These are phyloP conservation scores for Dasysyrphus tricinctus DNA, from an alignment of 2,888 invertebrate genomes.

Conservation along the genomic window DNA sequence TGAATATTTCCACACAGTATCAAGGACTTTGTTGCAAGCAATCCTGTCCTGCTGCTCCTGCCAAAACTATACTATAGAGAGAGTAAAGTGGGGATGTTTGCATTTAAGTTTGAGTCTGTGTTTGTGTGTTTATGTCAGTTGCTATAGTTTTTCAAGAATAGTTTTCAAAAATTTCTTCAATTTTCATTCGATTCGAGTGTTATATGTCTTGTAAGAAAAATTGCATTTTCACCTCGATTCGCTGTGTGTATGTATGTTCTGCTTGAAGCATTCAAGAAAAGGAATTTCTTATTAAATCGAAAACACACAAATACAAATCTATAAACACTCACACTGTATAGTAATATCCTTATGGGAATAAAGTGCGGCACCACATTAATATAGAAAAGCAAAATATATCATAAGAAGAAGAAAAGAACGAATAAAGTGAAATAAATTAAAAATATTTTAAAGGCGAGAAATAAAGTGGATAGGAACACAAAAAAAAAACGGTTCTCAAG, in stretches of 20 bases:
- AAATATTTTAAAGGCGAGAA: constrained; percentile 49
- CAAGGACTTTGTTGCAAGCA: constrained; percentile 65
- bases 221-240: constrained; percentile 60
- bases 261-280: constrained; percentile 7
- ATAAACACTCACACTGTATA: not conserved
- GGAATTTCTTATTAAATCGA: constrained; percentile 53
- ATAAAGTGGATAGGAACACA: constrained; percentile 11
- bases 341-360: constrained; percentile 11
- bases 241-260: not conserved
- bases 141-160: constrained; percentile 4
- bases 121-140: constrained; percentile 27
- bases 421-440: constrained; percentile 72
- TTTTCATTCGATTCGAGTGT: constrained; percentile 64
- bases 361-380: constrained; percentile 26
- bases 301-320: constrained; percentile 5
- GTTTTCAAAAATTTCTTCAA: constrained; percentile 51
- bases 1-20: constrained; percentile 34
- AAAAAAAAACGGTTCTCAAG: constrained; percentile 63
- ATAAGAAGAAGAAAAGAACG: constrained; percentile 46
- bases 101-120: not conserved
- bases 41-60: not conserved
- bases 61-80: not conserved
- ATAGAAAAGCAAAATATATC: constrained; percentile 17
- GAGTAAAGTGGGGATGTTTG: constrained; percentile 40
- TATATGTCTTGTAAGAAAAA: constrained; percentile 70